A percentile compares a stretch with the other conserved stretches of the same genome.
Conservation (phyloP, 2,113 vertebrate genomes). For the Mormyrus lacerda region DNA sequence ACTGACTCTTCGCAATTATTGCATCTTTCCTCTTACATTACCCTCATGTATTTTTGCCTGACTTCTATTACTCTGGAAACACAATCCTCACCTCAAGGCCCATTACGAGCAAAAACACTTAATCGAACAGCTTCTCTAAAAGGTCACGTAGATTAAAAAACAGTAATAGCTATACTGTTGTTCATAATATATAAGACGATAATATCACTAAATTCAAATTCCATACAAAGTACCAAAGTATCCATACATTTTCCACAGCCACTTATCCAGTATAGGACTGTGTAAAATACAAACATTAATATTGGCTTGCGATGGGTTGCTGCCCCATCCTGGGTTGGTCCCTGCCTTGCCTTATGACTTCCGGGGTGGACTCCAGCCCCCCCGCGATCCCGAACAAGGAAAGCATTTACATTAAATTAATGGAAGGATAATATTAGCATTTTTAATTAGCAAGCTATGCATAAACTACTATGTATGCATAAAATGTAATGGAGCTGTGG, state of each 20-base stretch:
- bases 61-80: not conserved
- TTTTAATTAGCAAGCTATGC: not conserved
- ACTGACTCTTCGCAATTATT: conserved; percentile 62
- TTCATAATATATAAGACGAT: not conserved
- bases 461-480: not conserved
- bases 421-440: not conserved
- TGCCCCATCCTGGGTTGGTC: no score
- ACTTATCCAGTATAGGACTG: not conserved
- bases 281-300: not conserved
- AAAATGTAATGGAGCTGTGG: not conserved
- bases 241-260: not conserved
- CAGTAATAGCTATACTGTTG: not conserved
- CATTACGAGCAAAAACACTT: not conserved
- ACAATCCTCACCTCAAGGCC: not conserved
- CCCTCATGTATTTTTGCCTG: conserved; percentile 6
- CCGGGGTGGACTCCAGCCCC: no score
- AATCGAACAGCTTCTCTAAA: not conserved
- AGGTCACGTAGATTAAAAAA: not conserved
- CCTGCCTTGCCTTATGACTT: no score
- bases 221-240: not conserved
- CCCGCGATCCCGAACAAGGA: no score
- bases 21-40: conserved; percentile 43
- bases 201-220: not conserved
- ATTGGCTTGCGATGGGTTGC: not conserved
- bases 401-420: no score